Conservation (phyloP, 2,797 vertebrate genomes). For the Acanthornis magna region DNA sequence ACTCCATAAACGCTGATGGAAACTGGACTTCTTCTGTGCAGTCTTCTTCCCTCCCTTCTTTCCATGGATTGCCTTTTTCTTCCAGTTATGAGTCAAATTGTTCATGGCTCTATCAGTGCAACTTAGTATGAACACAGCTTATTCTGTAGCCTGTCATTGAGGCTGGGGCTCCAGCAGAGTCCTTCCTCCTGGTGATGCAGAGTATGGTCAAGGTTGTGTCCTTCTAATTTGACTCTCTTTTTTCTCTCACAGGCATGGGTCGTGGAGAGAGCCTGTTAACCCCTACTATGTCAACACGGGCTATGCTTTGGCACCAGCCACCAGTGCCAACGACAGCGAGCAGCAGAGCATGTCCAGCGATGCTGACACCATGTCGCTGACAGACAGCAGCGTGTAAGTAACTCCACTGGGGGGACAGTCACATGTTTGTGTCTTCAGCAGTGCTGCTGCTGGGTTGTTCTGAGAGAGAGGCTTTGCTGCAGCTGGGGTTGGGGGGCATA, state of each 20-base stretch:
- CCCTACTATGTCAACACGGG: conserved; percentile 92
- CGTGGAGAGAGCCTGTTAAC: conserved; percentile 88
- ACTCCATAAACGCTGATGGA: neutral
- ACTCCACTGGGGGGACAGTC: neutral
- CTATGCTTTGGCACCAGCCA: conserved; percentile 88
- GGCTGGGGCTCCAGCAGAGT: neutral
- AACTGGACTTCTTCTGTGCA: neutral
- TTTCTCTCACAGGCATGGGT: conserved; percentile 71
- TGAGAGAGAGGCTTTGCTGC: neutral
- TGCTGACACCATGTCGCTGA: conserved; percentile 92
- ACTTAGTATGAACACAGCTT: neutral
- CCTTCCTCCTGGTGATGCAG: neutral
- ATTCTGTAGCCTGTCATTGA: neutral
- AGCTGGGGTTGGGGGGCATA: neutral
- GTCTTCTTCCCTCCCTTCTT: neutral
- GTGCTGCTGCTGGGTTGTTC: neutral
- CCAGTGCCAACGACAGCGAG: conserved; percentile 96
- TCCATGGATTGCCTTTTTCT: neutral
- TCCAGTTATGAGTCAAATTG: neutral
- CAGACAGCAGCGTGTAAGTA: conserved; percentile 96
- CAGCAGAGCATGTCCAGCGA: conserved; percentile 99
- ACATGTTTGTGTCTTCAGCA: fast-evolving
- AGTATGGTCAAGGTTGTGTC: neutral
- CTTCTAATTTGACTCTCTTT: neutral
- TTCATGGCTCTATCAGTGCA: neutral